Conservation (phyloP, 2,888 invertebrate species). For the Anoncus sp. region DNA sequence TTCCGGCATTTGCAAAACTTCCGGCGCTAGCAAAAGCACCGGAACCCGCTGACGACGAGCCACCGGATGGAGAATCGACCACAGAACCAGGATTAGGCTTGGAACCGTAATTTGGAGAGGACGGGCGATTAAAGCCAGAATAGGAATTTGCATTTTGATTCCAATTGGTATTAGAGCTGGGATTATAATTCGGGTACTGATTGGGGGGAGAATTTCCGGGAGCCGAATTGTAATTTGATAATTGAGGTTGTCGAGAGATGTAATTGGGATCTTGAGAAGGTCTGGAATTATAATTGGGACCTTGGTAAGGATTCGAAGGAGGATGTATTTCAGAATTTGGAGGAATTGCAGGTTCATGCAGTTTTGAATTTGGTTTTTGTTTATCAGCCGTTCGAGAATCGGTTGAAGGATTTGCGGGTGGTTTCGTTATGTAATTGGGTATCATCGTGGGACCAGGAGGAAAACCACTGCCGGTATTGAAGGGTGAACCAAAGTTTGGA, state of each 20-base stretch:
- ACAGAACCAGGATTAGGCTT: slow-evolving; percentile 44
- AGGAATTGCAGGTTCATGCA: not conserved
- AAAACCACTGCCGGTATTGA: slow-evolving; percentile 33
- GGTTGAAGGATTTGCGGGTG: slow-evolving; percentile 10
- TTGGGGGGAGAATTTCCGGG: slow-evolving; percentile 20
- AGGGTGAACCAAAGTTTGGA: slow-evolving; percentile 47
- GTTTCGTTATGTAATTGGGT: slow-evolving; percentile 39
- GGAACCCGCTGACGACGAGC: slow-evolving; percentile 40
- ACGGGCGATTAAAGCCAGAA: slow-evolving; percentile 17
- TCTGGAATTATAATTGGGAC: slow-evolving; percentile 27
- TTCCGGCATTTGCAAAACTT: slow-evolving; percentile 63
- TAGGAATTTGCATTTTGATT: slow-evolving; percentile 26
- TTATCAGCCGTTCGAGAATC: not conserved
- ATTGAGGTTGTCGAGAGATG: slow-evolving; percentile 4
- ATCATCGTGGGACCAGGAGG: slow-evolving; percentile 36
- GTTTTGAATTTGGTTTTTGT: slow-evolving; percentile 10
- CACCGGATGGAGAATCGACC: slow-evolving; percentile 36
- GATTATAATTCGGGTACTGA: slow-evolving; percentile 15
- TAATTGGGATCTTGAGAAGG: slow-evolving; percentile 1
- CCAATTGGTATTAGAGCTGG: slow-evolving; percentile 20
- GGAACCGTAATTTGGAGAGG: slow-evolving; percentile 21
- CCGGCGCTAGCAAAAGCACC: slow-evolving; percentile 66
- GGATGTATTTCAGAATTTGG: slow-evolving; percentile 28
- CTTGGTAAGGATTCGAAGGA: not conserved
- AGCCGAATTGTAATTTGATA: slow-evolving; percentile 43